A percentile compares a stretch with the other conserved stretches of the same genome.
Evolutionary conservation across 2,888 invertebrate genomes (phyloP).

Genomic region (Idaea dimidiata): DNA sequence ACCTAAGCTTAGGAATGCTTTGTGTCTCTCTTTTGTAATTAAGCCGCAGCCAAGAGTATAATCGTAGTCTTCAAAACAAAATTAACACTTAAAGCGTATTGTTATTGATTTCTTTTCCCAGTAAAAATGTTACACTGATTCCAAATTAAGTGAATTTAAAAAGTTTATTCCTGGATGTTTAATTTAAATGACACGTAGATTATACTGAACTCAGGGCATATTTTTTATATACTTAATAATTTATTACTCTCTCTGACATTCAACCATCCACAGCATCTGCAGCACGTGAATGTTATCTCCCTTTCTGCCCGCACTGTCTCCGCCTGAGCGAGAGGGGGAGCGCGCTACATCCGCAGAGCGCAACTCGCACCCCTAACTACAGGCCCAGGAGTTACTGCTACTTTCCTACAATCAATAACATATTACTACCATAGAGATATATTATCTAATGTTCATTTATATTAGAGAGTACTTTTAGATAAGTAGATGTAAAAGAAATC

Average conservation of each 20-base stretch:
- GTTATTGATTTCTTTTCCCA: no score
- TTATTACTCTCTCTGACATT: constrained; percentile 39
- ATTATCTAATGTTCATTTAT: background rate
- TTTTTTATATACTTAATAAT: no score
- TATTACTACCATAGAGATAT: constrained; percentile 20
- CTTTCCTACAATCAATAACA: constrained; percentile 63
- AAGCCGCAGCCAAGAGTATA: no score
- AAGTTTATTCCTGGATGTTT: no score
- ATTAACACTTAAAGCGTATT: no score
- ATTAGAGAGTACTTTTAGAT: background rate
- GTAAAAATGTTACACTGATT: no score
- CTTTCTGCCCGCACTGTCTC: constrained; percentile 40
- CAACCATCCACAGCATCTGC: constrained; percentile 62
- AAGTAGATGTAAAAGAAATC: no score
- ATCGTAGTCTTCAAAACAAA: no score
- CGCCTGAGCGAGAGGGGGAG: constrained; percentile 37
- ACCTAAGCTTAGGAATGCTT: no score
- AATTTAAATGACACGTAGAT: no score
- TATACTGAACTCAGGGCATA: background rate
- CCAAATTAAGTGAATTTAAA: no score
- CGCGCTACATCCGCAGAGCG: constrained; percentile 50
- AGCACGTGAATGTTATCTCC: constrained; percentile 66
- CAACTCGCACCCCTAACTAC: constrained; percentile 56
- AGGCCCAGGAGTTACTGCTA: constrained; percentile 36
- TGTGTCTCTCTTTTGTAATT: no score